Evolutionary conservation across 1,140 invertebrate genomes (phyloP).

Genomic region (Musca vetustissima): DNA sequence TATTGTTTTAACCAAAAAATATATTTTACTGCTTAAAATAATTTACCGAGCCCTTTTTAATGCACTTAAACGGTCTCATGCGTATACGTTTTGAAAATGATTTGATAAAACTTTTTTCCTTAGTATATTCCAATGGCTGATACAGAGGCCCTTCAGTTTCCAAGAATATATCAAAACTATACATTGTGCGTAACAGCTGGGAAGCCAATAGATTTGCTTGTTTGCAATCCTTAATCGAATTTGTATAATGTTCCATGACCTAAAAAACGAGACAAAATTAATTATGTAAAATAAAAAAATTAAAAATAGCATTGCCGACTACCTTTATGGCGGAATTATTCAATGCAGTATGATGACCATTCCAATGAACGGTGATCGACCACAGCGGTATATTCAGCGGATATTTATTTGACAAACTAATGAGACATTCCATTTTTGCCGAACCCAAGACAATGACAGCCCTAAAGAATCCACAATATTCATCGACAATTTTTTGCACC

Average conservation of each 20-base stretch:
- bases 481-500: constrained; percentile 61
- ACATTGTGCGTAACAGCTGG: constrained; percentile 77
- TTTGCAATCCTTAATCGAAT: constrained; percentile 52
- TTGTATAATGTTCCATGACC: constrained; percentile 75
- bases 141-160: constrained; percentile 67
- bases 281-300: neutral
- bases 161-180: constrained; percentile 84
- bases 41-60: constrained; percentile 40
- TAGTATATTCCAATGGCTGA: constrained; percentile 62
- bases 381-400: constrained; percentile 77
- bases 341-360: constrained; percentile 65
- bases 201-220: constrained; percentile 62
- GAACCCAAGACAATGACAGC: constrained; percentile 70
- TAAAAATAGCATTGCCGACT: too few species aligned
- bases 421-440: constrained; percentile 74
- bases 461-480: constrained; percentile 69
- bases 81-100: constrained; percentile 47
- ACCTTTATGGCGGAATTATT: constrained; percentile 73
- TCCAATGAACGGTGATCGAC: constrained; percentile 70
- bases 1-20: neutral
- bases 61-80: constrained; percentile 41
- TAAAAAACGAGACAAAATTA: constrained; percentile 40
- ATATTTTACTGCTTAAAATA: constrained; percentile 44
- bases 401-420: constrained; percentile 80
- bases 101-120: constrained; percentile 47